Evolutionary conservation across 2,797 vertebrate species (phyloP).

Genomic region (Odontamblyopus rebecca): DNA sequence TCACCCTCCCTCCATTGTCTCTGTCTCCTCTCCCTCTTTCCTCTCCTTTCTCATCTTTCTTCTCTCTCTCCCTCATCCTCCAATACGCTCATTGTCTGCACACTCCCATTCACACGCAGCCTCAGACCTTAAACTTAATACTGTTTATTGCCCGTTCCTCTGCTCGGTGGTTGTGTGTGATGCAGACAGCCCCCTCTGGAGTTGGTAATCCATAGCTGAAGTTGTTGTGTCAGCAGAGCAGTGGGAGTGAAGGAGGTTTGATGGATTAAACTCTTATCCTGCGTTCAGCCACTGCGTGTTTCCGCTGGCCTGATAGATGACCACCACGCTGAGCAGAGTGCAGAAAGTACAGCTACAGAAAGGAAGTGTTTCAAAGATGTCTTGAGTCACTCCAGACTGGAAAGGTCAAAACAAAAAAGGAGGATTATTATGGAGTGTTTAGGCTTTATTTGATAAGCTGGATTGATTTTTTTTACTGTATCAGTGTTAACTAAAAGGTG

Average conservation of each 20-base stretch:
- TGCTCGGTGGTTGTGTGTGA: slow-evolving; percentile 21
- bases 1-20: not conserved
- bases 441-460: not conserved
- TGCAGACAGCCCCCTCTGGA: slow-evolving; percentile 20
- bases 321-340: slow-evolving; percentile 39
- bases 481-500: not conserved
- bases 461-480: not conserved
- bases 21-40: not conserved
- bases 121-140: slow-evolving; percentile 31
- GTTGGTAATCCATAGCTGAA: slow-evolving; percentile 57
- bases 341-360: slow-evolving; percentile 13
- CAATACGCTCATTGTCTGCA: slow-evolving; percentile 4
- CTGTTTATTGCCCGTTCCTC: slow-evolving; percentile 12
- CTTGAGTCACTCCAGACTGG: slow-evolving; percentile 28
- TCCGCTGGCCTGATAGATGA: slow-evolving; percentile 61
- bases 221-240: slow-evolving; percentile 65
- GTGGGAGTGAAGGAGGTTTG: slow-evolving; percentile 63
- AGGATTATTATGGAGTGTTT: slow-evolving; percentile 4
- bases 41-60: too few relatives aligned
- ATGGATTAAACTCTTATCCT: slow-evolving; percentile 75
- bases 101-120: not conserved
- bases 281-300: slow-evolving; percentile 48
- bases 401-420: slow-evolving; percentile 23
- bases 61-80: too few relatives aligned
- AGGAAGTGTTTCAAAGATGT: slow-evolving; percentile 36